Conservation (phyloP, 1,140 invertebrate genomes). For the Diorhabda carinulata region DNA sequence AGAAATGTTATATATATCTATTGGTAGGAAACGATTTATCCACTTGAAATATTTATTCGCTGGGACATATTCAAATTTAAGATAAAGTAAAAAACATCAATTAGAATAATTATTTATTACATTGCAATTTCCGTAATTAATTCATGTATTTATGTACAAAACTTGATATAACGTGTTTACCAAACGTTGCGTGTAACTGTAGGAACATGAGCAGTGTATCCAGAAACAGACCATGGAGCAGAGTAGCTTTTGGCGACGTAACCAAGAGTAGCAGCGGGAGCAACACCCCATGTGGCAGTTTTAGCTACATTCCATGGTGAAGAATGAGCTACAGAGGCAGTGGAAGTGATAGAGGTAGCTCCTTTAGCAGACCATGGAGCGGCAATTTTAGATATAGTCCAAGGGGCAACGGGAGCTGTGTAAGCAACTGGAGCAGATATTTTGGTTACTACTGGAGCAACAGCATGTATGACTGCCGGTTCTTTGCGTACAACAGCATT, state of each 20-base stretch:
- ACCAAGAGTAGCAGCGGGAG: constrained; percentile 3
- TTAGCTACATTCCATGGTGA: constrained; percentile 6
- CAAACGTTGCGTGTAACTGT: background rate
- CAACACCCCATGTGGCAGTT: background rate
- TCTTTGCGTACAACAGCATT: constrained; percentile 43
- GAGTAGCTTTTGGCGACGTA: background rate
- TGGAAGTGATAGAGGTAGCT: constrained; percentile 7
- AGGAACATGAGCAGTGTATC: background rate
- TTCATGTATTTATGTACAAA: background rate
- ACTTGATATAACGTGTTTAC: background rate
- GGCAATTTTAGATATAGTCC: background rate
- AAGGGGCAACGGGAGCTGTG: constrained; percentile 16
- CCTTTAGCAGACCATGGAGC: background rate
- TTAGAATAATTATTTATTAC: background rate
- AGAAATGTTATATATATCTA: no score
- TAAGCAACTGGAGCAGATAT: constrained; percentile 23
- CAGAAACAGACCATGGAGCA: background rate
- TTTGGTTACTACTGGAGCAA: constrained; percentile 23
- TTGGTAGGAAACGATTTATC: no score
- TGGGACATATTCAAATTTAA: no score
- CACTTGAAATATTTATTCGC: no score
- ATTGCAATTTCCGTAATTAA: background rate
- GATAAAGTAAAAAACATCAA: background rate
- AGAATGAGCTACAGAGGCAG: constrained; percentile 35
- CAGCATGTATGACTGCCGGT: constrained; percentile 27